Conservation (phyloP, 2,888 invertebrate species). For the Scrobipalpa costella region DNA sequence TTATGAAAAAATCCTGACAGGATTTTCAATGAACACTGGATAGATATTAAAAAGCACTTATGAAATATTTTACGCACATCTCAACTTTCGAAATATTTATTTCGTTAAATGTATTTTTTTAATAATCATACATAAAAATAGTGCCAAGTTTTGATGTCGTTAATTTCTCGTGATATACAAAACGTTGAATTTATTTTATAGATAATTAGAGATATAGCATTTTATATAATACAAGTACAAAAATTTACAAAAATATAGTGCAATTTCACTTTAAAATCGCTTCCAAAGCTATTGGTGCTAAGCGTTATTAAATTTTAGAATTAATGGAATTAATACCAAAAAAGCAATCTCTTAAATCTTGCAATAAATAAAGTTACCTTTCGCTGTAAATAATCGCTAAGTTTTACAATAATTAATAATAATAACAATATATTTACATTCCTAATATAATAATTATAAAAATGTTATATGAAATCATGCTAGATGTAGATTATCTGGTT, state of each 20-base stretch:
- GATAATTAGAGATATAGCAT: slow-evolving; percentile 35
- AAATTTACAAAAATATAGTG: slow-evolving; percentile 38
- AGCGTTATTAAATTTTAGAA: slow-evolving; percentile 40
- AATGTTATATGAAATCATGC: neutral
- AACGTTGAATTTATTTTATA: neutral
- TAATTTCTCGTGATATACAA: slow-evolving; percentile 14
- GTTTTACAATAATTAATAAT: neutral
- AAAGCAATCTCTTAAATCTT: slow-evolving; percentile 40
- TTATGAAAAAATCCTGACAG: no score
- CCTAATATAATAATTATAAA: neutral
- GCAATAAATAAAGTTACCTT: slow-evolving; percentile 27
- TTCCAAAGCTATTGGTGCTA: slow-evolving; percentile 60
- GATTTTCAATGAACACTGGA: neutral
- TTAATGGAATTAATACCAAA: slow-evolving; percentile 46
- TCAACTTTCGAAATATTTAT: neutral
- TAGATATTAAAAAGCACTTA: neutral
- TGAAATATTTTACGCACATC: neutral
- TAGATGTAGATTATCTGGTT: neutral
- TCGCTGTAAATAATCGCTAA: slow-evolving; percentile 25
- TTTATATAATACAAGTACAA: slow-evolving; percentile 39
- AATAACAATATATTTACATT: slow-evolving; percentile 14
- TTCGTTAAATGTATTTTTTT: neutral
- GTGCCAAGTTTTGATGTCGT: slow-evolving; percentile 43
- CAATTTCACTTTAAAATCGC: slow-evolving; percentile 30
- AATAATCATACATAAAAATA: slow-evolving; percentile 23